phyloP scores from a whole-genome alignment of 2,797 vertebrate species.

The Poecilia gillii region DNA sequence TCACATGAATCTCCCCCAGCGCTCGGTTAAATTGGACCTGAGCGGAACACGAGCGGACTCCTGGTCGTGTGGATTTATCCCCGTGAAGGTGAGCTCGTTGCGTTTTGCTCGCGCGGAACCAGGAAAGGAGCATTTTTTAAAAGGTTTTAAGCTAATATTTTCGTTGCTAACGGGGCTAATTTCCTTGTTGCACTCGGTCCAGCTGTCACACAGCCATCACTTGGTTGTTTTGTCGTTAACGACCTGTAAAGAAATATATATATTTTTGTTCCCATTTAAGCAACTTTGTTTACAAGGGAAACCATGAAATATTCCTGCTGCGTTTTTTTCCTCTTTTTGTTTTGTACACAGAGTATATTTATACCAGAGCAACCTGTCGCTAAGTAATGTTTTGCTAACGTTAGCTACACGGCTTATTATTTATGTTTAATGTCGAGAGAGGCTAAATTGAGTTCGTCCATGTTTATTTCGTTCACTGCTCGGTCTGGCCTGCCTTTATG shows the following conservation, averaged over 20 bases:
- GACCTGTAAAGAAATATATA: background rate
- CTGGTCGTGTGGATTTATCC: constrained; percentile 20
- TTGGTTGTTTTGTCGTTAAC: constrained; percentile 35
- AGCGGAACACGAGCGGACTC: constrained; percentile 3
- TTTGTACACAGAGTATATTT: background rate
- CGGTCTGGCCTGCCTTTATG: constrained; percentile 38
- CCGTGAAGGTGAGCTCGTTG: constrained; percentile 60
- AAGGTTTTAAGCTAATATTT: constrained; percentile 52
- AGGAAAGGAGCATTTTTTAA: constrained; percentile 25
- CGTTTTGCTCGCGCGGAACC: constrained; percentile 37
- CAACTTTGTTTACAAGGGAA: background rate
- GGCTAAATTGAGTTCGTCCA: constrained; percentile 44
- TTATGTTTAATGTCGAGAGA: constrained; percentile 23
- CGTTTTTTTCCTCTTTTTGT: background rate
- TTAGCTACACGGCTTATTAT: constrained; percentile 46
- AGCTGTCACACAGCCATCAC: constrained; percentile 65
- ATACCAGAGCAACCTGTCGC: constrained; percentile 11
- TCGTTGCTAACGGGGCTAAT: constrained; percentile 71
- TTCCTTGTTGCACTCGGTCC: constrained; percentile 72
- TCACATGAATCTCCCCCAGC: background rate
- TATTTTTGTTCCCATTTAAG: background rate
- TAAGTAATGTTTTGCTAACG: constrained; percentile 53
- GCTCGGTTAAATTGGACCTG: background rate
- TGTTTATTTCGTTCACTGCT: constrained; percentile 42
- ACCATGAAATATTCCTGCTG: background rate